phyloP scores from a whole-genome alignment of 1,140 invertebrate genomes.

The Riptortus pedestris region DNA sequence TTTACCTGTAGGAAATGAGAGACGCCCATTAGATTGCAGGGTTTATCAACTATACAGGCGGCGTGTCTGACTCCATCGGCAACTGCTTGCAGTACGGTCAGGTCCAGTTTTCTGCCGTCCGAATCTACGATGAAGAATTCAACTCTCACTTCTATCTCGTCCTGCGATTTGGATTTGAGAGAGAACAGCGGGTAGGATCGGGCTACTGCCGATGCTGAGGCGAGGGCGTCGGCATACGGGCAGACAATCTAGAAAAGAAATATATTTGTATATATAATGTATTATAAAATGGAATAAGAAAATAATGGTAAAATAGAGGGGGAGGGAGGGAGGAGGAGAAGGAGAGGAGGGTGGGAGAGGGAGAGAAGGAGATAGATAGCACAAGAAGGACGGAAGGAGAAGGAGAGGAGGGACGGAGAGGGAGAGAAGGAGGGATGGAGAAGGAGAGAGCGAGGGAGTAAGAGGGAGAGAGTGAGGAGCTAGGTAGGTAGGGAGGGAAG shows the following conservation, averaged over 20 bases:
- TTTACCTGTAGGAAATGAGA: slow-evolving; percentile 60
- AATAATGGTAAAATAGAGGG: too few relatives aligned
- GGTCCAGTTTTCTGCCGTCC: slow-evolving; percentile 35
- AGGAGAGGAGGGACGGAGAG: too few relatives aligned
- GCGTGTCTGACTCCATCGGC: slow-evolving; percentile 60
- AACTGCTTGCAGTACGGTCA: slow-evolving; percentile 33
- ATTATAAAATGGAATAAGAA: background rate
- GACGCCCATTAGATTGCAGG: slow-evolving; percentile 76
- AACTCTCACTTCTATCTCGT: slow-evolving; percentile 38
- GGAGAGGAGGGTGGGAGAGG: too few relatives aligned
- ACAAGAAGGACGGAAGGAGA: too few relatives aligned
- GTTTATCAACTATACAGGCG: slow-evolving; percentile 71
- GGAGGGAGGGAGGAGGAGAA: too few relatives aligned
- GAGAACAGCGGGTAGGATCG: slow-evolving; percentile 63
- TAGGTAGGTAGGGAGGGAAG: too few relatives aligned
- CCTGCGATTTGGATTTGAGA: slow-evolving; percentile 45
- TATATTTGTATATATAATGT: background rate
- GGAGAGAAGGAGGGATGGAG: too few relatives aligned
- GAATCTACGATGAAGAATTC: slow-evolving; percentile 49
- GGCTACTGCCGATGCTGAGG: slow-evolving; percentile 69
- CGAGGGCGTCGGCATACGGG: slow-evolving; percentile 60
- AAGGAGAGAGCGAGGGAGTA: too few relatives aligned
- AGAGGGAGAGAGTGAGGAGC: too few relatives aligned
- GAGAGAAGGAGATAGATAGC: too few relatives aligned
- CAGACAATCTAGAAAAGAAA: slow-evolving; percentile 57